Evolutionary conservation across 2,797 vertebrate genomes (phyloP).

Genomic region (Tenualosa ilisha): DNA sequence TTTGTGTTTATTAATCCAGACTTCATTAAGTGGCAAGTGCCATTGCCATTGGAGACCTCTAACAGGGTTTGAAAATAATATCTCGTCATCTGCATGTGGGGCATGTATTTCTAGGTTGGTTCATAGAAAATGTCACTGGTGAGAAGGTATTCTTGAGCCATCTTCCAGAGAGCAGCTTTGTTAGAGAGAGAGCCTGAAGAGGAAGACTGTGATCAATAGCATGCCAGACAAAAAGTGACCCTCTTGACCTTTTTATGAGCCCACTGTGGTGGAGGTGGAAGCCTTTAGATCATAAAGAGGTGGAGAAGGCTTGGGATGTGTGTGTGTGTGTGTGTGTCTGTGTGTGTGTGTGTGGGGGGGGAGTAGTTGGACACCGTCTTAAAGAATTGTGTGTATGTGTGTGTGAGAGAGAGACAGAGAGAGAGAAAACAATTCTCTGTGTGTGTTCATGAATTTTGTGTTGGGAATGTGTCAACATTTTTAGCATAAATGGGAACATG

Average conservation of each 20-base stretch:
- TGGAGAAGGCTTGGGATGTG: neutral
- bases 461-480: neutral
- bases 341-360: neutral
- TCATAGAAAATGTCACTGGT: neutral
- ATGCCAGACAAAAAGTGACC: neutral
- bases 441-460: neutral
- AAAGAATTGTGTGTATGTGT: neutral
- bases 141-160: neutral
- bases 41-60: neutral
- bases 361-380: neutral
- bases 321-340: neutral
- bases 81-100: neutral
- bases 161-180: neutral
- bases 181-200: neutral
- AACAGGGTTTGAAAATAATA: neutral
- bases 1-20: constrained; percentile 17
- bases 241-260: constrained; percentile 6
- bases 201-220: constrained; percentile 13
- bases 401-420: neutral
- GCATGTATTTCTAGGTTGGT: neutral
- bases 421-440: neutral
- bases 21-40: neutral
- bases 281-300: neutral
- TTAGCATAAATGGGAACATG: neutral
- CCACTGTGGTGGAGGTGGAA: neutral